phyloP scores from a whole-genome alignment of 2,797 vertebrate genomes.

The Tangara arthus region DNA sequence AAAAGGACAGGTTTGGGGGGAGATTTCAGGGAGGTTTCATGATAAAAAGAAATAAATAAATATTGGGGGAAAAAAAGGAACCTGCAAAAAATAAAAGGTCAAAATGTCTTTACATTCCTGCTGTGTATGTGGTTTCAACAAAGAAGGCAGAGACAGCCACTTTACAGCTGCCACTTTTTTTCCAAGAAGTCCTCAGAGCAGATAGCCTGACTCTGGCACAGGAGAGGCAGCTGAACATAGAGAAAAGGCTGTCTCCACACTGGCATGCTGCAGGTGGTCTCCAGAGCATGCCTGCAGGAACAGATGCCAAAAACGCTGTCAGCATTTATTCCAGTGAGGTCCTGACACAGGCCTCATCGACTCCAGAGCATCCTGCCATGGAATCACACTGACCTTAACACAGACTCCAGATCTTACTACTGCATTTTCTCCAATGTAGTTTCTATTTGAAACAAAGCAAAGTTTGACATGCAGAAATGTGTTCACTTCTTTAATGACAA shows the following conservation, averaged over 20 bases:
- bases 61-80: fast-evolving
- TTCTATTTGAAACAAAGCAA: neutral
- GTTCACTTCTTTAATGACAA: neutral
- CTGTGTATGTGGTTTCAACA: neutral
- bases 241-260: neutral
- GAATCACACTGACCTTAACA: neutral
- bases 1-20: neutral
- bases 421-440: neutral
- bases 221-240: neutral
- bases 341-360: neutral
- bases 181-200: neutral
- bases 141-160: neutral
- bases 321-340: neutral
- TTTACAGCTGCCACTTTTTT: neutral
- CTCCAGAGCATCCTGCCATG: neutral
- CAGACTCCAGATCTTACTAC: neutral
- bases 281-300: neutral
- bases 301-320: neutral
- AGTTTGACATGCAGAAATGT: neutral
- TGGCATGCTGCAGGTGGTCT: neutral
- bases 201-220: neutral
- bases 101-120: neutral
- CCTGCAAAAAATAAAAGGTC: neutral
- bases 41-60: neutral
- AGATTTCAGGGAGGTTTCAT: neutral